Evolutionary conservation across 2,888 invertebrate species (phyloP).

Genomic region (Lithosia quadra): DNA sequence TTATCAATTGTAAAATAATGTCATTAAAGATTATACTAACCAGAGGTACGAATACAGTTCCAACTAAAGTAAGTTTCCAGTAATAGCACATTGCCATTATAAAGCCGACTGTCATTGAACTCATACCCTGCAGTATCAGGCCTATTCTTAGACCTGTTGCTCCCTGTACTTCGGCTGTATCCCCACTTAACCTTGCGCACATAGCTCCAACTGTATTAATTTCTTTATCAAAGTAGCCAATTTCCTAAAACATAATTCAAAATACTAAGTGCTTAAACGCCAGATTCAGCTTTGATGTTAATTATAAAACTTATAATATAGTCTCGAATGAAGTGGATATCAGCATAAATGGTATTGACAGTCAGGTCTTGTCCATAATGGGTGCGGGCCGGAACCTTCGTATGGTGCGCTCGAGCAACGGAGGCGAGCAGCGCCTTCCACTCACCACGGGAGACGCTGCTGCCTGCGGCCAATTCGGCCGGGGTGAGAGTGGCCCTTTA

Average conservation of each 20-base stretch:
- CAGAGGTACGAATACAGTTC: slow-evolving; percentile 86
- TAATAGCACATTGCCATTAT: slow-evolving; percentile 86
- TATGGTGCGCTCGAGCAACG: too few species aligned
- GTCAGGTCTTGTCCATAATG: too few species aligned
- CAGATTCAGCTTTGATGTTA: background rate
- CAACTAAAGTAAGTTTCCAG: slow-evolving; percentile 89
- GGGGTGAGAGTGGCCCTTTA: too few species aligned
- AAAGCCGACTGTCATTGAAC: slow-evolving; percentile 87
- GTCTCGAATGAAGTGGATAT: too few species aligned
- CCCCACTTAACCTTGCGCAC: slow-evolving; percentile 88
- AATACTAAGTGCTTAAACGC: background rate
- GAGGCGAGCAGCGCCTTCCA: too few species aligned
- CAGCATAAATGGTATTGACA: too few species aligned
- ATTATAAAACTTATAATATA: too few species aligned
- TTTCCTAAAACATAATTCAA: slow-evolving; percentile 75
- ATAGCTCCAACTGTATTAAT: slow-evolving; percentile 88
- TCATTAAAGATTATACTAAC: slow-evolving; percentile 66
- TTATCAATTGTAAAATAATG: background rate
- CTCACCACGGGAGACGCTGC: too few species aligned
- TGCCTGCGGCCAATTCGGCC: too few species aligned
- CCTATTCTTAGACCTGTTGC: slow-evolving; percentile 88
- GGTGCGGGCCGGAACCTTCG: too few species aligned
- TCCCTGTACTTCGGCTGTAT: slow-evolving; percentile 89
- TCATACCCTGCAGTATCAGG: slow-evolving; percentile 87
- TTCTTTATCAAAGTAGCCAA: slow-evolving; percentile 88